phyloP scores from a whole-genome alignment of 2,888 invertebrate genomes.

The Metellina segmentata region DNA sequence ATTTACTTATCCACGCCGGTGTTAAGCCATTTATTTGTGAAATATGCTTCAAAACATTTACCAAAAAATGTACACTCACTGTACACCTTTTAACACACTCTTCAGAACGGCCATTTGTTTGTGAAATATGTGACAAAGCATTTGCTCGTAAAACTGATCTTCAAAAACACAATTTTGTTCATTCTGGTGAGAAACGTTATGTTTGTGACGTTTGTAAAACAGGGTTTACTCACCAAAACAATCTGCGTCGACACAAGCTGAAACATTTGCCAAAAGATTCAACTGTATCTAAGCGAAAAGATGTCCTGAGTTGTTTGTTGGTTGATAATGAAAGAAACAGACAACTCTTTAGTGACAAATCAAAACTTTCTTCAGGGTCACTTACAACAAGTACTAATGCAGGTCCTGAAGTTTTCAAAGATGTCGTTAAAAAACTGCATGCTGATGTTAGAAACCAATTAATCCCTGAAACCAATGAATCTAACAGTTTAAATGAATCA shows the following conservation, averaged over 20 bases:
- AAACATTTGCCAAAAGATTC: slow-evolving; percentile 29
- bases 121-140: slow-evolving; percentile 43
- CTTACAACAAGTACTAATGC: too few species aligned
- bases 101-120: slow-evolving; percentile 20
- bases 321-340: neutral
- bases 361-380: neutral
- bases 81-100: slow-evolving; percentile 52
- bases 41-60: slow-evolving; percentile 51
- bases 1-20: slow-evolving; percentile 43
- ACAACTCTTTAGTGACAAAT: neutral
- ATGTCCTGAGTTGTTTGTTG: neutral
- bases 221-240: slow-evolving; percentile 36
- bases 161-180: slow-evolving; percentile 39
- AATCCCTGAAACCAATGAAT: neutral
- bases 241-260: slow-evolving; percentile 40
- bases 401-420: neutral
- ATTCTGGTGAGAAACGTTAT: slow-evolving; percentile 48
- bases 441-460: neutral
- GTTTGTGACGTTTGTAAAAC: slow-evolving; percentile 38
- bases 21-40: slow-evolving; percentile 62
- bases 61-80: slow-evolving; percentile 58
- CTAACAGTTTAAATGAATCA: neutral
- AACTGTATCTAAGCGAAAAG: neutral
- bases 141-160: slow-evolving; percentile 64
- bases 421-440: neutral